Evolutionary conservation across 92 coral and sea anemone species (phyloP), one percentile per base, ranked within the genome.

Genomic region (Epizoanthus ramosus): DNA sequence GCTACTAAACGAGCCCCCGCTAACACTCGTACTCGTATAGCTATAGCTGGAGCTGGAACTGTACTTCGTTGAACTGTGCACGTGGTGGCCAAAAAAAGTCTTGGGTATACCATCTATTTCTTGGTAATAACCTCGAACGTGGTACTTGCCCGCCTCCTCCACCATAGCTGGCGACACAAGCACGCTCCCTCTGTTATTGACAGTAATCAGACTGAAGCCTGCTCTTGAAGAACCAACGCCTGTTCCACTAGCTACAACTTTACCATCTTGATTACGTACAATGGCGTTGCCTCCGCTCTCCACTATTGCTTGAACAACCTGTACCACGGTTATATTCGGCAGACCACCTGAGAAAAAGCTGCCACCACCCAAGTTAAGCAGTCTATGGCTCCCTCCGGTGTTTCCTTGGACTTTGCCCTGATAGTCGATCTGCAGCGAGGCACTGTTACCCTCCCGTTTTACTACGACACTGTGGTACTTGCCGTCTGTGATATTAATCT

Each of bases 311-410:
- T 93, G 93, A 2, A 93, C 91, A 2, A 93, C 95, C 58, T 70
- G 89, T 25, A 93, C 93, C 79, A 91, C 98, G 7, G 98, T 93
- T 75, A 91, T 87, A 86, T 93, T 93, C 10, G 98, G 98, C 25
- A 93, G 68, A 56, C 98, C 98, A 23, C 98, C 98, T 31, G 93
- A 80, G 47, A 93, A 93, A 85, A 93, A 91, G 57, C 98, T 93
- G 57, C 98, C 98, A n/a, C 98, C 98, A 47, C 98, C 98, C 90
- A 94, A 86, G 83, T 92, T 92, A 52, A 92, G 96, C 31, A 94
- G 92, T 69, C 88, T 92, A 86, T 94, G 92, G 17, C 87, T 54
- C 16, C 95, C 95, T 5, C 98, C 95, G 25, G 98, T 95, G 59
- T 87, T 89, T 4, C 98, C 98, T 13, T 84, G 87, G 31, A 89